Base-by-base conservation (phyloP, 2,888 invertebrate species). In the Eudemis profundana region DNA sequence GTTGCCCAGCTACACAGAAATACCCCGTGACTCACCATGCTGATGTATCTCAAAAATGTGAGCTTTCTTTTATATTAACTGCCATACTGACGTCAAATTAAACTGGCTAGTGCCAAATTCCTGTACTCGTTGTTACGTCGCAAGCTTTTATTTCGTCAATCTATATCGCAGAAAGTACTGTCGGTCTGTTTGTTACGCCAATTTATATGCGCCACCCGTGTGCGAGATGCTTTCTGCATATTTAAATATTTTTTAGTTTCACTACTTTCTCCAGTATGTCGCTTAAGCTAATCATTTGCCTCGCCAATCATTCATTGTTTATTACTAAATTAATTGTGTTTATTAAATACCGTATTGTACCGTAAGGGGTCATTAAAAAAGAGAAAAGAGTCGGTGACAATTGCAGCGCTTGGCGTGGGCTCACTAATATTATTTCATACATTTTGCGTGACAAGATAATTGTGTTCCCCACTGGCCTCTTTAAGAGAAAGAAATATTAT, bases 31-130 rank as follows among this genome's bases (percentile, higher is more conserved):
- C 56, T 57, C 68, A 67, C 49, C 63, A 56, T 51, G 85, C 77
- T 85, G 79, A 83, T 81, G 73, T 83, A 84, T 78, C 74, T 85
- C 61, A 84, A 79, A 82, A 82, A 84, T 72, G 85, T 85, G 84
- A 78, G 64, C 69, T 46, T 72, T 64, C 63, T 70, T 51, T 54
- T 66, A 68, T 66, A 14, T 42, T 66, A 19, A 36, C 44, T 61
- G 36, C n/a, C 53, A 59, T 51, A 47, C 42, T 62, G 62, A 60
- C 59, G 65, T 65, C 51, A 65, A 60, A 65, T 60, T 65, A 53
- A 51, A 53, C 38, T 60, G 27, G 53, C 53, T 53, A 44, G 19
- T 65, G 51, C 64, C 64, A 65, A 65, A 65, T 40, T 53, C 51
- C 59, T 46, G 50, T 23, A 29, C 23, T 27, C 21, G 42, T 23